phyloP scores from a whole-genome alignment of 2,113 vertebrate genomes.

The Monopterus albus region DNA sequence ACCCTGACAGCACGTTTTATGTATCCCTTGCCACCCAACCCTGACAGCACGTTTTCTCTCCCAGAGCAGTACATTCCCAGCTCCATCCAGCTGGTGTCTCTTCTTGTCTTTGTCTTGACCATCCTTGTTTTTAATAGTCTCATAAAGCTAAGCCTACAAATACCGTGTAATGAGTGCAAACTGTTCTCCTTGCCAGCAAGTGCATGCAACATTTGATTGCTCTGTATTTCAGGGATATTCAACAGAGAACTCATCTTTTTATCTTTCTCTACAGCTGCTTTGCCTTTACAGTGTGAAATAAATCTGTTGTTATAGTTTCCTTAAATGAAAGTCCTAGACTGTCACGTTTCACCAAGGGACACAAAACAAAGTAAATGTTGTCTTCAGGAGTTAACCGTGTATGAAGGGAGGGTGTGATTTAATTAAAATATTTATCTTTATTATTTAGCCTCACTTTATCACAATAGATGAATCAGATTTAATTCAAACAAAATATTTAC shows the following conservation, averaged over 20 bases:
- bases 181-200: constrained; percentile 32
- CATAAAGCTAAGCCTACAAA: constrained; percentile 51
- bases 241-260: constrained; percentile 26
- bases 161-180: constrained; percentile 47
- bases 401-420: constrained; percentile 6
- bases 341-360: constrained; percentile 29
- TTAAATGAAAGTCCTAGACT: constrained; percentile 25
- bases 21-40: too few relatives aligned
- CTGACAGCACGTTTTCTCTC: not conserved
- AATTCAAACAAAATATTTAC: not conserved
- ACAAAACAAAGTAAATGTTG: constrained; percentile 24
- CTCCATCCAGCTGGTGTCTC: constrained; percentile 23
- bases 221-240: constrained; percentile 42
- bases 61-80: constrained; percentile 13
- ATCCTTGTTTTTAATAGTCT: constrained; percentile 62
- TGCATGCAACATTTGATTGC: constrained; percentile 26
- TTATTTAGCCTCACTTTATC: constrained; percentile 9
- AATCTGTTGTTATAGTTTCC: constrained; percentile 46
- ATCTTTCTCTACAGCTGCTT: constrained; percentile 29
- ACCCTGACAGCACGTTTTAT: not conserved
- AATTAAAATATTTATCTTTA: not conserved
- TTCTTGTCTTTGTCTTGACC: constrained; percentile 36
- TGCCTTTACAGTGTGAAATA: constrained; percentile 39
- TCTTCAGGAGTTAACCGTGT: constrained; percentile 16
- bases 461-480: not conserved